Conservation (phyloP, 2,888 invertebrate species). For the Parapristionchus giblindavisi region DNA sequence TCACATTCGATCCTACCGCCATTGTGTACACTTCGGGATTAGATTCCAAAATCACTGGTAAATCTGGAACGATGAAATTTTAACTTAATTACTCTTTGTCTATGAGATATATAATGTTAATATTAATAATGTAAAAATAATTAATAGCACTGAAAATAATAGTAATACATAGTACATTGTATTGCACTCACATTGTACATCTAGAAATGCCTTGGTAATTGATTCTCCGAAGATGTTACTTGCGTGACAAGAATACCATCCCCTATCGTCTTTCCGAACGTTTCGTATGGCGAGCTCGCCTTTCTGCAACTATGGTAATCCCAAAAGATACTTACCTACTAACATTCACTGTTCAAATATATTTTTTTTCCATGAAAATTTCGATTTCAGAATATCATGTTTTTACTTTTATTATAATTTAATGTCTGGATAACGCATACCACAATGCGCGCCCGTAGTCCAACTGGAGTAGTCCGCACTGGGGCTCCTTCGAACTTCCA, state of each 20-base stretch:
- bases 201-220: constrained; percentile 57
- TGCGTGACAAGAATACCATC: constrained; percentile 65
- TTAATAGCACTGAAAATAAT: neutral
- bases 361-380: neutral
- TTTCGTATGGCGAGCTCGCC: constrained; percentile 62
- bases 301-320: constrained; percentile 46
- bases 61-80: constrained; percentile 44
- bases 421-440: no score
- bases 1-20: constrained; percentile 48
- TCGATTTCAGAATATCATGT: neutral
- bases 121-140: no score
- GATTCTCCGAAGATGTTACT: constrained; percentile 54
- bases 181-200: constrained; percentile 62
- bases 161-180: no score
- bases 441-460: constrained; percentile 57
- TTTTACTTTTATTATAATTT: no score
- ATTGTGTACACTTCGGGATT: constrained; percentile 57
- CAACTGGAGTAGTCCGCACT: constrained; percentile 58
- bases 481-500: constrained; percentile 60
- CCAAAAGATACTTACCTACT: neutral
- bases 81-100: neutral
- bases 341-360: neutral
- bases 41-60: constrained; percentile 47
- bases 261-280: constrained; percentile 59
- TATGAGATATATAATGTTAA: neutral